Evolutionary conservation across 2,888 invertebrate genomes (phyloP), one percentile per base, ranked within the genome.

Genomic region (Camptogramma bilineatum): DNA sequence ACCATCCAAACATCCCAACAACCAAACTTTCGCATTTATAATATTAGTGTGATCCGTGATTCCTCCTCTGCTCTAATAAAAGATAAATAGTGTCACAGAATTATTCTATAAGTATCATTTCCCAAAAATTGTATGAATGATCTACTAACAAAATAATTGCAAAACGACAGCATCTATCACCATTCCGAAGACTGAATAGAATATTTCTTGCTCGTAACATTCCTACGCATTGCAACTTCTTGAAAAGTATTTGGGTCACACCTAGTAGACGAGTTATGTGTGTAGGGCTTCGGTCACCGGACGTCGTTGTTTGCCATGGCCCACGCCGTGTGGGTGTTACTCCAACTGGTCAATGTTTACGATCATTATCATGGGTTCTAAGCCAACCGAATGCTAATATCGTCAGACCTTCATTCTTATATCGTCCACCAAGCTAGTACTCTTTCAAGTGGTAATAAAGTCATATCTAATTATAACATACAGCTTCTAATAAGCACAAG

Each of bases 251-350:
- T 77, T 81, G 71, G 82, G 81, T 79, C 83, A 80, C 72, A 73
- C 70, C 74, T 73, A 79, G 71, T 79, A 80, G 77, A 72, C 70
- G 79, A 80, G 77, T 74, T 79, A 79, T 77, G 78, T 77, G 78
- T 74, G 75, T 76, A 78, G 79, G 78, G 81, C 82, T 75, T 72
- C 80, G 81, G 75, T 82, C 81, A 83, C 90, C 90, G 91, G 91
- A 91, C 86, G 89, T 85, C 74, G 85, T 81, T 89, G 87, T 91
- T 91, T 90, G 81, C 83, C 80, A 80, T 82, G 81, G 72, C 91
- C 89, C 86, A 90, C 88, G 84, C 85, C 54, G 57, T 64, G 71
- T 69, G 65, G 71, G 69, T 56, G 69, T 67, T 67, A 67, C 65
- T 39, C 60, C 46, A n/a, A 60, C 62, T 66, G 73, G 68, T 66